Base-by-base conservation (phyloP, 1,140 invertebrate genomes). In the Drosophila asahinai region DNA sequence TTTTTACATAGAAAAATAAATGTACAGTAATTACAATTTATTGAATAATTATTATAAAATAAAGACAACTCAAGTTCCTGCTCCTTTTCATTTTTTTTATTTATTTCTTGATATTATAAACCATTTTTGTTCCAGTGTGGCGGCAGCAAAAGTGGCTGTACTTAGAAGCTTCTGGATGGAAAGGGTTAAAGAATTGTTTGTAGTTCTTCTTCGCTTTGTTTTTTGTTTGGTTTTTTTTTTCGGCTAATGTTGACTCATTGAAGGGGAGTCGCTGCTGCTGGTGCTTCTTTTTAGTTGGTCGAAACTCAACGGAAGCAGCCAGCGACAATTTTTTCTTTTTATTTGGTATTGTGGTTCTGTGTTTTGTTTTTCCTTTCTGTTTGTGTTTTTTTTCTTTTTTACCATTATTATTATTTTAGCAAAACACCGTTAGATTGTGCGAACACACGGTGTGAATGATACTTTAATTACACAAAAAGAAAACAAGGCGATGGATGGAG, bases 361-460 rank as follows among this genome's bases (percentile, higher is more conserved):
- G 19, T 65, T 48, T 54, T 36, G 66, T 55, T 58, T 43, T 48
- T 58, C 42, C 36, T 71, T 48, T 62, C 49, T 75, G 54, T 65
- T 47, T 30, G 19, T 52, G 22, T 63, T 45, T 60, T 55, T 61
- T 43, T 36, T 49, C 61, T 38, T 60, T 67, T 49, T 71, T 65
- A 58, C 65, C 68, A 49, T 74, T 76, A 82, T 81, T 86, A 79
- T 86, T 79, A 87, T 86, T 86, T 87, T 78, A 90, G 86, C 81
- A 89, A 89, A 87, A 84, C 58, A 65, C 84, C 84, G 84, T 87
- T 87, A 89, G 81, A 59, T 81, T 89, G 84, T 84, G 84, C 83
- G 84, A 87, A 79, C 83, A 89, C 86, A 45, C 84, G 81, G 86
- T 87, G 84, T 89, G 84, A 90, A 87, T 87, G 81, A 87, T 87